These are phyloP conservation scores for Lutraria lutraria DNA, from an alignment of 2,888 invertebrate genomes.

Conservation along the genomic window DNA sequence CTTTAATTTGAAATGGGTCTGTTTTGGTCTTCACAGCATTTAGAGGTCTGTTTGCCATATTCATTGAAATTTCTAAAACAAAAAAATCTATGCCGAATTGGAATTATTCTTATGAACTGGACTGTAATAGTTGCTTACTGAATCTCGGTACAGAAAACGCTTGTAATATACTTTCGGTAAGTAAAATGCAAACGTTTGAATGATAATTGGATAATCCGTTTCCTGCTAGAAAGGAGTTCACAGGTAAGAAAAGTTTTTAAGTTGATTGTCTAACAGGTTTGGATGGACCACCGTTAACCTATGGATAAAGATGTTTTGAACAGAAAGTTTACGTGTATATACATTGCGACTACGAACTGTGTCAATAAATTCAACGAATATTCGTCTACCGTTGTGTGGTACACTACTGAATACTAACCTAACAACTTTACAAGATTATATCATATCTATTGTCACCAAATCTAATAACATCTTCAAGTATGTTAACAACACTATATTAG, in stretches of 20 bases:
- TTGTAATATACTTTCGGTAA: conserved; percentile 26
- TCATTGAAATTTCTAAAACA: too few species aligned
- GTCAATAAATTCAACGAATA: not conserved
- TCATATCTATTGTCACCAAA: too few species aligned
- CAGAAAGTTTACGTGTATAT: not conserved
- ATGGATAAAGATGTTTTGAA: not conserved
- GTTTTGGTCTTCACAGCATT: too few species aligned
- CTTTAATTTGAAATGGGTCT: too few species aligned
- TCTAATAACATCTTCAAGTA: too few species aligned
- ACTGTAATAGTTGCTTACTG: conserved; percentile 6
- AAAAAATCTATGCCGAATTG: too few species aligned
- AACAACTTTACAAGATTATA: too few species aligned
- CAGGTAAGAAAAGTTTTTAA: conserved; percentile 42
- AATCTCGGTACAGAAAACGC: conserved; percentile 36
- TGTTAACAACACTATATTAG: too few species aligned
- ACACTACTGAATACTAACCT: too few species aligned
- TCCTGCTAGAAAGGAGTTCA: conserved; percentile 32
- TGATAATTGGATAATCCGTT: conserved; percentile 46
- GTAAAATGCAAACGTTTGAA: conserved; percentile 31
- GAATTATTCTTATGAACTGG: not conserved
- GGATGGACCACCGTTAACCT: not conserved
- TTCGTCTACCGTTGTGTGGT: not conserved
- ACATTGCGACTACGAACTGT: not conserved
- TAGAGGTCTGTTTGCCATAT: too few species aligned
- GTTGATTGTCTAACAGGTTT: not conserved